These are phyloP conservation scores for Lapara coniferarum DNA, from an alignment of 2,888 invertebrate species.

Conservation along the genomic window DNA sequence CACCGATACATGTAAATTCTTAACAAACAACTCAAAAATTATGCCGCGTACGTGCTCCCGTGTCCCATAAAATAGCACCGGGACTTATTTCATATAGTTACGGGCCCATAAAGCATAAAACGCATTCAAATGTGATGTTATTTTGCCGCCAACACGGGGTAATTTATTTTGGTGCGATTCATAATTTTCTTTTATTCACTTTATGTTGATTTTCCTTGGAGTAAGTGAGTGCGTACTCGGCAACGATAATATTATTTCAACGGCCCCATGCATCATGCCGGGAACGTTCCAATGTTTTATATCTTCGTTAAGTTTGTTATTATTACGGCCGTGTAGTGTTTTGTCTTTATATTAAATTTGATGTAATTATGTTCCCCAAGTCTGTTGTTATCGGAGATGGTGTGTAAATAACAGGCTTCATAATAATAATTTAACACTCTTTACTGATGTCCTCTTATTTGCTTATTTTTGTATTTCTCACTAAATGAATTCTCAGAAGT, in stretches of 20 bases:
- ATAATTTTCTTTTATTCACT: conserved; percentile 85
- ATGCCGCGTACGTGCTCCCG: conserved; percentile 76
- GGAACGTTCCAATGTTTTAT: conserved; percentile 64
- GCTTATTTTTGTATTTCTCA: too few species aligned
- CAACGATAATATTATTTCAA: conserved; percentile 83
- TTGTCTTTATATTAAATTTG: conserved; percentile 39
- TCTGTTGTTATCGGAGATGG: neutral
- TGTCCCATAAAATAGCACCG: conserved; percentile 76
- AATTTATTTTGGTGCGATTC: conserved; percentile 83
- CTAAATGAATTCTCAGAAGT: too few species aligned
- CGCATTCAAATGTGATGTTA: conserved; percentile 84
- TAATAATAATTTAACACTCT: neutral
- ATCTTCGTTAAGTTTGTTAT: conserved; percentile 72
- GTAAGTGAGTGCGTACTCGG: conserved; percentile 79
- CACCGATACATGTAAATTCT: conserved; percentile 40
- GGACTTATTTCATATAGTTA: conserved; percentile 82
- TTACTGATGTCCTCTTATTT: neutral
- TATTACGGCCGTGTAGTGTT: conserved; percentile 49
- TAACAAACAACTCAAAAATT: conserved; percentile 75
- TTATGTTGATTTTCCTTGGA: conserved; percentile 83
- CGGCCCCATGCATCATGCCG: conserved; percentile 76
- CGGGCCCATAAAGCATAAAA: conserved; percentile 82
- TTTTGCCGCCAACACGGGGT: conserved; percentile 83
- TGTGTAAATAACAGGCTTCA: neutral
- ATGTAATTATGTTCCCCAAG: conserved; percentile 31